A percentile compares a stretch with the other conserved stretches of the same genome.
Conservation (phyloP, 2,113 vertebrate genomes). For the Galeopterus variegatus region DNA sequence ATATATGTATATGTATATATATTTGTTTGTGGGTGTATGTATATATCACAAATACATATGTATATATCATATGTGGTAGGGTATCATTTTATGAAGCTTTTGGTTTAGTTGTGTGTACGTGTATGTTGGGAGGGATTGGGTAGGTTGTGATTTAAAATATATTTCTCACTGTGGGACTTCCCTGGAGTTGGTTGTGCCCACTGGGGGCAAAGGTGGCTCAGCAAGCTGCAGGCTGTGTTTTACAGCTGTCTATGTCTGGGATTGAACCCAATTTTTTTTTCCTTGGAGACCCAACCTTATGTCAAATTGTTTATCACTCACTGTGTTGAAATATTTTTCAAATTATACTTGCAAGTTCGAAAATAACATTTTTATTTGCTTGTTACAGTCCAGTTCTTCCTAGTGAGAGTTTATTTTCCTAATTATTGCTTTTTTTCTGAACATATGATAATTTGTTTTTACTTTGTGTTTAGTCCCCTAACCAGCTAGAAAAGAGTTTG, state of each 20-base stretch:
- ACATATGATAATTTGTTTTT: slow-evolving; percentile 37
- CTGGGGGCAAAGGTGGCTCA: neutral
- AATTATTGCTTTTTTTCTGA: slow-evolving; percentile 20
- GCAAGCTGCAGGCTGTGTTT: neutral
- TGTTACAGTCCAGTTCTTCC: slow-evolving; percentile 22
- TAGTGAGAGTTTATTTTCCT: neutral
- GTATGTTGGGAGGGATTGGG: too few relatives aligned
- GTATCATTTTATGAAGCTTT: neutral
- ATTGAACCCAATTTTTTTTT: neutral
- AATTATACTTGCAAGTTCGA: neutral
- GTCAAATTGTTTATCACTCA: neutral
- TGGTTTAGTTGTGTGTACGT: neutral
- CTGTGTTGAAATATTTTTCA: neutral
- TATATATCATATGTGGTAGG: neutral
- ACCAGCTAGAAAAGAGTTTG: neutral
- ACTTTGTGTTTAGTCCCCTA: slow-evolving; percentile 31
- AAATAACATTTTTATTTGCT: slow-evolving; percentile 58
- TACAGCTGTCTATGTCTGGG: neutral
- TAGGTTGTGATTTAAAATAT: neutral
- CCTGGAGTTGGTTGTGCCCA: neutral
- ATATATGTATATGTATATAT: too few relatives aligned
- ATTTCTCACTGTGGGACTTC: neutral
- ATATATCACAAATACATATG: too few relatives aligned
- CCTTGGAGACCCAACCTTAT: neutral
- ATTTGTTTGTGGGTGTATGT: too few relatives aligned